phyloP scores from a whole-genome alignment of 2,797 vertebrate genomes.

The Anas georgica region DNA sequence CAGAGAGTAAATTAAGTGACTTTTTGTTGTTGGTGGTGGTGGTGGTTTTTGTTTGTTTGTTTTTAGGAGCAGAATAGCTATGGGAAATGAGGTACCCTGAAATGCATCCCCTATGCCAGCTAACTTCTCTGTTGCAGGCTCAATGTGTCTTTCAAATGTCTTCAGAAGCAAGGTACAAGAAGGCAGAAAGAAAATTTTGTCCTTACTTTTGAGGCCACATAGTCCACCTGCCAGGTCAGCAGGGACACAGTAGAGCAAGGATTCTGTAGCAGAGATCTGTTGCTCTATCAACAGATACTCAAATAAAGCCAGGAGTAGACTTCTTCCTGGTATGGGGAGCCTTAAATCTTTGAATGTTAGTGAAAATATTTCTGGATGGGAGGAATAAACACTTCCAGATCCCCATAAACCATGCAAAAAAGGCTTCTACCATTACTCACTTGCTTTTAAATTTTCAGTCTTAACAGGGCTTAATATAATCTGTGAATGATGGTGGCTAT shows the following conservation, averaged over 20 bases:
- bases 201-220: not conserved
- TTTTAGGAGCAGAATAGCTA: not conserved
- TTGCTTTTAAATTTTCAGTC: slow-evolving; percentile 66
- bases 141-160: not conserved
- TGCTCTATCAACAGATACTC: slow-evolving; percentile 63
- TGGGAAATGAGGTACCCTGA: not conserved
- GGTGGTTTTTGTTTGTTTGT: not conserved
- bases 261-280: slow-evolving; percentile 35
- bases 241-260: not conserved
- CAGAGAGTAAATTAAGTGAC: not conserved
- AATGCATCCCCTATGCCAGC: not conserved
- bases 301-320: slow-evolving; percentile 56
- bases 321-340: slow-evolving; percentile 1
- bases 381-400: slow-evolving; percentile 71
- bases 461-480: slow-evolving; percentile 60
- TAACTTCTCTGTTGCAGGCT: not conserved
- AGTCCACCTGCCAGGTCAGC: not conserved
- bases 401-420: slow-evolving; percentile 71
- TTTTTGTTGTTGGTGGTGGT: not conserved
- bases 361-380: slow-evolving; percentile 37
- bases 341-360: slow-evolving; percentile 67
- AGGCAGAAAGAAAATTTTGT: not conserved
- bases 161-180: not conserved
- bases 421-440: slow-evolving; percentile 21
- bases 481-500: slow-evolving; percentile 6